phyloP scores from a whole-genome alignment of 2,888 invertebrate genomes.

The Rhagonycha lutea region DNA sequence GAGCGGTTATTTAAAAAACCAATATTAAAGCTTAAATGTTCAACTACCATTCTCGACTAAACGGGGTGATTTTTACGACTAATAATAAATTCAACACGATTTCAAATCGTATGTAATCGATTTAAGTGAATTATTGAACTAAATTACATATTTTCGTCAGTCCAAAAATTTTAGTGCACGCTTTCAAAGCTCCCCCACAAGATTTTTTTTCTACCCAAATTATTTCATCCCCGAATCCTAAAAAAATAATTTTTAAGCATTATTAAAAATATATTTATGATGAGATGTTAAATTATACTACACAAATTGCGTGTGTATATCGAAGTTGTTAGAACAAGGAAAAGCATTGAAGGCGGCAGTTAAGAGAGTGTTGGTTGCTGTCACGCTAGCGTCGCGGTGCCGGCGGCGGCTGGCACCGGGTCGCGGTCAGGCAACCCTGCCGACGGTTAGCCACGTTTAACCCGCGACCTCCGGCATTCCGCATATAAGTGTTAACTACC shows the following conservation, averaged over 20 bases:
- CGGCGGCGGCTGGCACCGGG: constrained; percentile 42
- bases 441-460: constrained; percentile 39
- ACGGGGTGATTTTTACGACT: constrained; percentile 8
- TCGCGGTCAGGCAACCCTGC: constrained; percentile 42
- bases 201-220: background rate
- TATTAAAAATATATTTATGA: background rate
- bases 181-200: background rate
- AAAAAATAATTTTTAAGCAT: background rate
- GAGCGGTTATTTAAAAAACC: constrained; percentile 26
- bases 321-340: constrained; percentile 18
- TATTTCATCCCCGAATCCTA: background rate
- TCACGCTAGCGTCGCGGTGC: constrained; percentile 32
- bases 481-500: constrained; percentile 40
- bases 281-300: background rate
- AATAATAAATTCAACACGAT: constrained; percentile 27
- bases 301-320: constrained; percentile 16
- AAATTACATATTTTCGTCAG: constrained; percentile 26
- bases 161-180: constrained; percentile 1
- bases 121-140: constrained; percentile 31
- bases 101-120: constrained; percentile 33
- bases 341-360: constrained; percentile 29
- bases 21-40: constrained; percentile 14
- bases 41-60: constrained; percentile 14
- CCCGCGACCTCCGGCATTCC: constrained; percentile 47
- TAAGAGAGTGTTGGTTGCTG: constrained; percentile 24